Conservation (phyloP, 2,888 invertebrate species). For the Choristoneura rosaceana region DNA sequence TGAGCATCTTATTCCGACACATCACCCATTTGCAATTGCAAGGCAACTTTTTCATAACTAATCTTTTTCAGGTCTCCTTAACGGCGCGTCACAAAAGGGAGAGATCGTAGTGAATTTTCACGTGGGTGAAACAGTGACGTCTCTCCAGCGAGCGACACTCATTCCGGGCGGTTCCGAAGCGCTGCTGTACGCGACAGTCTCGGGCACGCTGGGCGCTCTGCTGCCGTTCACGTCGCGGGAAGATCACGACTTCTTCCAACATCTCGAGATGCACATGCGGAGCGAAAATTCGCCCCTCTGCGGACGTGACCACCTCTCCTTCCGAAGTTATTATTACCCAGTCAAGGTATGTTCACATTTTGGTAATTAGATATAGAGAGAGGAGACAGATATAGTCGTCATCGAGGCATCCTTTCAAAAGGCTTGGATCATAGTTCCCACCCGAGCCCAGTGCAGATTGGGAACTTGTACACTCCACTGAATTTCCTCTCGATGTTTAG, state of each 20-base stretch:
- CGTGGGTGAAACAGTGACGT: conserved; percentile 97
- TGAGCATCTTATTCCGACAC: conserved; percentile 49
- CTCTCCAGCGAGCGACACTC: conserved; percentile 97
- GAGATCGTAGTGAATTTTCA: conserved; percentile 97
- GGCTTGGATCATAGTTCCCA: too few relatives aligned
- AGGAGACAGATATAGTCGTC: too few relatives aligned
- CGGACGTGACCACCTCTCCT: conserved; percentile 98
- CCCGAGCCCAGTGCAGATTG: too few relatives aligned
- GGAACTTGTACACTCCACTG: too few relatives aligned
- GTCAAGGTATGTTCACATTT: conserved; percentile 89
- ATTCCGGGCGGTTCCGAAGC: conserved; percentile 99
- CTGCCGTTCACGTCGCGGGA: conserved; percentile 98
- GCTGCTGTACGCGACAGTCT: conserved; percentile 97
- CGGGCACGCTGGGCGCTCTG: conserved; percentile 96
- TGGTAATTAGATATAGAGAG: neutral
- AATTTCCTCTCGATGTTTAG: too few relatives aligned
- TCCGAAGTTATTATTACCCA: conserved; percentile 98
- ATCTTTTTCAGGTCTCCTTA: conserved; percentile 89
- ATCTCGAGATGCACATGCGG: conserved; percentile 99
- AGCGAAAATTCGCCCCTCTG: conserved; percentile 98
- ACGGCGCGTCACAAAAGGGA: conserved; percentile 99
- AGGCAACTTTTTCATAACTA: neutral
- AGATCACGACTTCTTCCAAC: conserved; percentile 99
- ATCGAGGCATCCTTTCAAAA: too few relatives aligned
- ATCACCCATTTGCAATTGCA: neutral